Conservation (phyloP, 1,140 invertebrate species). For the Lasioglossum baleicum region DNA sequence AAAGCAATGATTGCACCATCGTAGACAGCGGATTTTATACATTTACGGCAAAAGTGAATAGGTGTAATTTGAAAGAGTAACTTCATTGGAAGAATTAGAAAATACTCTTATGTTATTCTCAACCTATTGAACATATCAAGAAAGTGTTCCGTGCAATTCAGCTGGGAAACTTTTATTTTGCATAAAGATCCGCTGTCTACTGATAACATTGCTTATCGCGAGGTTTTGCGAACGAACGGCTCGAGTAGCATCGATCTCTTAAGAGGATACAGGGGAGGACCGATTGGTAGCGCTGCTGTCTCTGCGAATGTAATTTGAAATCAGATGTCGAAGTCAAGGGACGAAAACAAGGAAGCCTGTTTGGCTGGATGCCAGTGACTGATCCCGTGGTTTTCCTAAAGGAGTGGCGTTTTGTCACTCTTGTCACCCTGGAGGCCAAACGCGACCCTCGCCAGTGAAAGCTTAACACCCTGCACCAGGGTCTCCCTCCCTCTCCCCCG, state of each 20-base stretch:
- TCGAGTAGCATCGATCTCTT: constrained; percentile 30
- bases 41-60: too few relatives aligned
- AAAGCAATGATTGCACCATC: too few relatives aligned
- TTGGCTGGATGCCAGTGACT: constrained; percentile 58
- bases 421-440: constrained; percentile 25
- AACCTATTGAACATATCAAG: too few relatives aligned
- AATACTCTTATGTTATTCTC: too few relatives aligned
- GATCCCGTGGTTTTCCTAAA: constrained; percentile 45
- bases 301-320: constrained; percentile 58
- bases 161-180: too few relatives aligned
- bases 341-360: constrained; percentile 52
- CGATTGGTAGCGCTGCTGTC: not conserved
- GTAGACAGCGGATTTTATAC: too few relatives aligned
- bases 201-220: not conserved
- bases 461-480: constrained; percentile 27
- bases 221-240: constrained; percentile 1
- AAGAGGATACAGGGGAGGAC: constrained; percentile 8
- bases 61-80: too few relatives aligned
- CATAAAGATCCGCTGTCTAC: too few relatives aligned
- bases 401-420: constrained; percentile 54
- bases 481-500: not conserved
- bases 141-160: too few relatives aligned
- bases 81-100: too few relatives aligned
- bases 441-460: not conserved
- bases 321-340: constrained; percentile 48